Percentiles rank a stretch among this genome's conserved stretches.
phyloP scores from a whole-genome alignment of 2,113 vertebrate species.

The Labeo catla region DNA sequence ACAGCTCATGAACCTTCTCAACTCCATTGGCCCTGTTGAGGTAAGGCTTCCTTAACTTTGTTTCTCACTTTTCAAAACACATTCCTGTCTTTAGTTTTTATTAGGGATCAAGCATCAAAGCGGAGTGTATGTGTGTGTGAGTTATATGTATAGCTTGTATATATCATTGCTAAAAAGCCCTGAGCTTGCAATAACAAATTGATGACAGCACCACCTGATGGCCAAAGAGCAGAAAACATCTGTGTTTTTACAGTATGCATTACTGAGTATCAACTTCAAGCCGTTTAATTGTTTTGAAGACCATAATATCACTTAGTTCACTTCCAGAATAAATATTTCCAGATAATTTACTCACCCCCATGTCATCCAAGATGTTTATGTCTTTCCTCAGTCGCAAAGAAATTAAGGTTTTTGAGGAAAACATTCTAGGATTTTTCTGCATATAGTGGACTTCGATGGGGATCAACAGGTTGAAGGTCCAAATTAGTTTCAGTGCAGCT shows the following conservation, averaged over 20 bases:
- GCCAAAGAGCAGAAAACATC: neutral
- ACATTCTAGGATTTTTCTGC: too few relatives aligned
- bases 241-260: neutral
- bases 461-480: too few relatives aligned
- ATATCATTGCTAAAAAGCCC: neutral
- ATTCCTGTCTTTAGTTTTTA: neutral
- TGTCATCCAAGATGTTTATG: too few relatives aligned
- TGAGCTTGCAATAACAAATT: neutral
- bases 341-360: too few relatives aligned
- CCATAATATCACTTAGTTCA: neutral
- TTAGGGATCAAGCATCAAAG: neutral
- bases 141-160: neutral
- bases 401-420: too few relatives aligned
- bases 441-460: too few relatives aligned
- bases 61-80: neutral
- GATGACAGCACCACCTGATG: neutral
- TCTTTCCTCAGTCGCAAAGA: too few relatives aligned
- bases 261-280: neutral
- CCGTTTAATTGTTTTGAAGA: neutral
- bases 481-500: too few relatives aligned
- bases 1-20: conserved; percentile 92
- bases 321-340: too few relatives aligned
- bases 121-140: neutral
- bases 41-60: conserved; percentile 68
- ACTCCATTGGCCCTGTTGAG: conserved; percentile 96